Base-by-base conservation (phyloP, 2,797 vertebrate genomes). In the Stomatorhinus walkeri region DNA sequence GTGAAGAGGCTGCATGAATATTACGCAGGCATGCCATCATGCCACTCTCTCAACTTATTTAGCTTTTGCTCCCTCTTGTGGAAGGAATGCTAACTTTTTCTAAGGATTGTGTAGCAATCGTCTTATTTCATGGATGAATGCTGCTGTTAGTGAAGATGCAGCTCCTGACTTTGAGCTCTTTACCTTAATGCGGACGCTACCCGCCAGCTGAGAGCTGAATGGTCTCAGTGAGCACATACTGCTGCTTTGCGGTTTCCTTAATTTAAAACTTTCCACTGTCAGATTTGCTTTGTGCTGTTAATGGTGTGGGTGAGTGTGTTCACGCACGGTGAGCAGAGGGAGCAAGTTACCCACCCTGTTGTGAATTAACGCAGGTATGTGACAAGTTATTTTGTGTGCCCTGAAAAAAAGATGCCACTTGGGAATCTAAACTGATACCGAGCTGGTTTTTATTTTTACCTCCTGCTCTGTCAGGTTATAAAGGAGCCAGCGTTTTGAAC, bases 391-490 rank as follows among this genome's bases (percentile, higher is more conserved):
- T 72, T 36, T n/a, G 72, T 79, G 36, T 79, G 72, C 72, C 72
- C 72, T 79, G 72, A 79, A 79, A 79, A 79, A 79, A 43, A 79
- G 72, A 43, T 16, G 72, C 72, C 72, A 40, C 72, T 79, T 40
- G 72, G 72, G 72, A 79, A 79, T 40, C 72, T 40, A 8, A 43
- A 43, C 32, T 79, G 32, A 79, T 79, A 43, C 72, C 43, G 36
- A 79, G 72, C 36, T 5, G 5, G 14, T 79, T 43, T 79, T 40
- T 79, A 79, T 79, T 43, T 79, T 79, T 79, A 79, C 72, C 72
- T 40, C 72, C 40, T 79, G 14, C 72, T 79, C 72, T 43, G 72
- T 79, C 36, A 8, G 72, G 36, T 79, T 79, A 79, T 19, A 43
- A 79, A 40, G 72, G 19, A 79, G 16, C 16, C 40, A 2, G 36